Evolutionary conservation across 2,797 vertebrate species (phyloP).

Genomic region (Rhodeus uyekii): DNA sequence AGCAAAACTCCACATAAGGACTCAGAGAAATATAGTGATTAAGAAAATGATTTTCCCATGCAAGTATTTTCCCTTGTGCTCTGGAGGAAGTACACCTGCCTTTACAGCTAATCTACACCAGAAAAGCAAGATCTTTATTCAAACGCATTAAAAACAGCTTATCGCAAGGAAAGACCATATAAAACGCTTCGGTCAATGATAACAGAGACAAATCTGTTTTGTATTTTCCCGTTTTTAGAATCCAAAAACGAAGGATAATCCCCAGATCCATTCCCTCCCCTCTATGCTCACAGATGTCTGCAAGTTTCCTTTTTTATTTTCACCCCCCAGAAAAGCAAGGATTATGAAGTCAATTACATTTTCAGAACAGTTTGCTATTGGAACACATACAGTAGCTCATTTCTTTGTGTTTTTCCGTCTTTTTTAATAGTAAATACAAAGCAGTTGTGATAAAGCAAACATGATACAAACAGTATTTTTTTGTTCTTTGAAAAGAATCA

Average conservation of each 20-base stretch:
- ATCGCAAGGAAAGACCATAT: slow-evolving; percentile 85
- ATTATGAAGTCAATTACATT: slow-evolving; percentile 93
- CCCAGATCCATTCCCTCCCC: slow-evolving; percentile 66
- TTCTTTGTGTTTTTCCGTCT: slow-evolving; percentile 62
- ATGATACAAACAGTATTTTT: slow-evolving; percentile 82
- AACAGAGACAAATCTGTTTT: slow-evolving; percentile 87
- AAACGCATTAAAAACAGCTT: slow-evolving; percentile 85
- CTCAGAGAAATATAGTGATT: neutral
- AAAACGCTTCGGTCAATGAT: slow-evolving; percentile 87
- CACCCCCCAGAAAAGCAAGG: slow-evolving; percentile 76
- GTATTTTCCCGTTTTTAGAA: slow-evolving; percentile 94
- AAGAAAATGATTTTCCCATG: neutral
- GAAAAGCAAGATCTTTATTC: slow-evolving; percentile 81
- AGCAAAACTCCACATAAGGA: neutral
- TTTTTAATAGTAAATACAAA: slow-evolving; percentile 93
- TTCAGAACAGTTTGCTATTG: slow-evolving; percentile 92
- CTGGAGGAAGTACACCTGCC: slow-evolving; percentile 75
- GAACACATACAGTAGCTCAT: slow-evolving; percentile 88
- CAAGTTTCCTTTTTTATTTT: slow-evolving; percentile 77
- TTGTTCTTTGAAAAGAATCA: slow-evolving; percentile 65
- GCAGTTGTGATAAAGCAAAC: slow-evolving; percentile 90
- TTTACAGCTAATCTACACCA: slow-evolving; percentile 78
- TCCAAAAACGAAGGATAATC: slow-evolving; percentile 81
- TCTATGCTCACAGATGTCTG: slow-evolving; percentile 78
- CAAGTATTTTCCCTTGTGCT: slow-evolving; percentile 79